These are phyloP conservation scores for Chrysomallon squamiferum DNA, from an alignment of 1,140 invertebrate species.

Conservation along the genomic window DNA sequence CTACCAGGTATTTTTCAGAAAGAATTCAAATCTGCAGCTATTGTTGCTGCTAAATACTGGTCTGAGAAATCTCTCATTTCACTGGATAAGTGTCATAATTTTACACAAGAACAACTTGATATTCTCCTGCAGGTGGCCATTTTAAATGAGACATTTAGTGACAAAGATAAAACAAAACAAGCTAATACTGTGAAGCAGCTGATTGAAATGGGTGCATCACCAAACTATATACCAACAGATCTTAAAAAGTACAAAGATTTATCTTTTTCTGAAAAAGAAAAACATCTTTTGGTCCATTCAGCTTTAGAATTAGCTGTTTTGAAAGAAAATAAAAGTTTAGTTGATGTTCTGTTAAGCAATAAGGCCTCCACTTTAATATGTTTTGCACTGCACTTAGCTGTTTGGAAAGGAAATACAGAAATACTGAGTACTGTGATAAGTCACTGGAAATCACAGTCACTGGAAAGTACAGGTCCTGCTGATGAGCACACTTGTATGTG, in stretches of 20 bases:
- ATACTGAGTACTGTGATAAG: not conserved
- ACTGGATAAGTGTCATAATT: not conserved
- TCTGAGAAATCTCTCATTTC: not conserved
- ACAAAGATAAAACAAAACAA: not conserved
- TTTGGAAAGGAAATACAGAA: not conserved
- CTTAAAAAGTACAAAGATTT: not conserved
- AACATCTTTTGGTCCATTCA: slow-evolving; percentile 3
- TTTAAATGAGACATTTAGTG: not conserved
- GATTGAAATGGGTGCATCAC: not conserved
- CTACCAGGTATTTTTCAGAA: not conserved
- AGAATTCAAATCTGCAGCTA: not conserved
- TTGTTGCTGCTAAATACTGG: not conserved
- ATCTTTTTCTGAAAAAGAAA: slow-evolving; percentile 1
- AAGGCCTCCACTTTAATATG: slow-evolving; percentile 15
- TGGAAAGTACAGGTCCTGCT: not conserved
- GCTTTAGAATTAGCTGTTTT: slow-evolving; percentile 15
- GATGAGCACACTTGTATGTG: not conserved
- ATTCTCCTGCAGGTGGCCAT: not conserved
- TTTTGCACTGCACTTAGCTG: slow-evolving; percentile 16
- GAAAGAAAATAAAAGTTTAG: slow-evolving; percentile 1
- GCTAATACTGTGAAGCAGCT: not conserved
- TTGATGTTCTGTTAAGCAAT: slow-evolving; percentile 10
- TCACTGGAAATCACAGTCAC: not conserved
- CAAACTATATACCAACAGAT: slow-evolving; percentile 1
- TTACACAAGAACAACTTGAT: not conserved